These are phyloP conservation scores for Pseudococcus longispinus DNA, from an alignment of 2,888 invertebrate genomes.

Conservation along the genomic window DNA sequence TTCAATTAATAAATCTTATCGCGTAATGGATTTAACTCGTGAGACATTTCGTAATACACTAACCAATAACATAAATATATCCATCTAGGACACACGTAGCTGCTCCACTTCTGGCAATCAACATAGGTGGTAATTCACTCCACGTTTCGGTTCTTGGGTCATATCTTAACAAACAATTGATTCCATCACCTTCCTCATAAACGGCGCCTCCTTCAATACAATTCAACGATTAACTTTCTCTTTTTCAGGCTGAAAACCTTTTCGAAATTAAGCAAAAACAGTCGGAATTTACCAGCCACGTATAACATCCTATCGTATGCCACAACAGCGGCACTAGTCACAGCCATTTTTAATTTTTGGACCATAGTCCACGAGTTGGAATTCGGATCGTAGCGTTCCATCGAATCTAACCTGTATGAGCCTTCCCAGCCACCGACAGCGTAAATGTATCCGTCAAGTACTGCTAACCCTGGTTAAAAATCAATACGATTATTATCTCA, in stretches of 20 bases:
- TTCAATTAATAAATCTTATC: background rate
- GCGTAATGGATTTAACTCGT: background rate
- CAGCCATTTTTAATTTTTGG: slow-evolving; percentile 64
- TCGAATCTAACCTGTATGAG: slow-evolving; percentile 63
- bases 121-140: slow-evolving; percentile 64
- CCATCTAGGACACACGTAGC: slow-evolving; percentile 65
- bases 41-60: slow-evolving; percentile 52
- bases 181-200: slow-evolving; percentile 66
- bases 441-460: slow-evolving; percentile 66
- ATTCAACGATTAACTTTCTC: background rate
- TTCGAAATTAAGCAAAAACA: background rate
- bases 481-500: background rate
- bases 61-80: slow-evolving; percentile 65
- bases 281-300: slow-evolving; percentile 63
- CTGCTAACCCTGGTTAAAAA: slow-evolving; percentile 63
- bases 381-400: slow-evolving; percentile 65
- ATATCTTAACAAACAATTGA: slow-evolving; percentile 64
- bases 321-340: slow-evolving; percentile 65
- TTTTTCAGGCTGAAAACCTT: background rate
- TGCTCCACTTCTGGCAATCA: slow-evolving; percentile 65
- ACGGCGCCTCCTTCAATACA: slow-evolving; percentile 64
- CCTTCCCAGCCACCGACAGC: slow-evolving; percentile 67
- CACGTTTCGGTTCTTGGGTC: slow-evolving; percentile 64
- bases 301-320: slow-evolving; percentile 64
- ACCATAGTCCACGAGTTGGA: slow-evolving; percentile 65